A percentile compares a stretch with the other conserved stretches of the same genome.
Conservation (phyloP, 2,888 invertebrate species). For the Silvanus unidentatus region DNA sequence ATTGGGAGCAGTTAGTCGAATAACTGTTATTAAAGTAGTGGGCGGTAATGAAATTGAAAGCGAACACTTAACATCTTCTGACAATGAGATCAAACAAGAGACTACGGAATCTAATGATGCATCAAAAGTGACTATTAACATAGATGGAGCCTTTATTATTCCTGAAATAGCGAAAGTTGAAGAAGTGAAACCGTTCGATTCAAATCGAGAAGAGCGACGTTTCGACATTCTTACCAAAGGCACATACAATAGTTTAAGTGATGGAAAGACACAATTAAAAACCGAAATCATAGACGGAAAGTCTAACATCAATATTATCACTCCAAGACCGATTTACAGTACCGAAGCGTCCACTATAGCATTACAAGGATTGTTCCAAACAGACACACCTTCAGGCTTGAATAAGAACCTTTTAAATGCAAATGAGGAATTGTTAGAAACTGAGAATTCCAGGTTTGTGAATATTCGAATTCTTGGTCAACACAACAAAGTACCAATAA, state of each 20-base stretch:
- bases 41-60: constrained; percentile 46
- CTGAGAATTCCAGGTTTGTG: constrained; percentile 39
- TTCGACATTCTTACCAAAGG: constrained; percentile 34
- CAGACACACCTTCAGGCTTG: constrained; percentile 42
- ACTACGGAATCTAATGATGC: constrained; percentile 5
- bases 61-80: constrained; percentile 9
- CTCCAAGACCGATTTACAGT: constrained; percentile 37
- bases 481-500: constrained; percentile 18
- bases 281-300: constrained; percentile 39
- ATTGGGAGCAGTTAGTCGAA: constrained; percentile 65
- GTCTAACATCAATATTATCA: constrained; percentile 40
- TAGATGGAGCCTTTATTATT: constrained; percentile 5
- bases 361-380: constrained; percentile 61
- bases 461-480: constrained; percentile 39
- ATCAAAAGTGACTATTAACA: constrained; percentile 4
- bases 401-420: constrained; percentile 13
- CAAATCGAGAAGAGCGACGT: constrained; percentile 31
- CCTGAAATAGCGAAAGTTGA: constrained; percentile 24
- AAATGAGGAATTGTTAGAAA: constrained; percentile 41
- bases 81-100: constrained; percentile 21
- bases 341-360: constrained; percentile 61
- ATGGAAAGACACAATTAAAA: constrained; percentile 42
- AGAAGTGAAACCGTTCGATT: constrained; percentile 20
- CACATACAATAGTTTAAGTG: neutral
- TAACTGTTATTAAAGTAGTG: constrained; percentile 62